Evolutionary conservation across 2,888 invertebrate species (phyloP).

Genomic region (Plebejus argus): DNA sequence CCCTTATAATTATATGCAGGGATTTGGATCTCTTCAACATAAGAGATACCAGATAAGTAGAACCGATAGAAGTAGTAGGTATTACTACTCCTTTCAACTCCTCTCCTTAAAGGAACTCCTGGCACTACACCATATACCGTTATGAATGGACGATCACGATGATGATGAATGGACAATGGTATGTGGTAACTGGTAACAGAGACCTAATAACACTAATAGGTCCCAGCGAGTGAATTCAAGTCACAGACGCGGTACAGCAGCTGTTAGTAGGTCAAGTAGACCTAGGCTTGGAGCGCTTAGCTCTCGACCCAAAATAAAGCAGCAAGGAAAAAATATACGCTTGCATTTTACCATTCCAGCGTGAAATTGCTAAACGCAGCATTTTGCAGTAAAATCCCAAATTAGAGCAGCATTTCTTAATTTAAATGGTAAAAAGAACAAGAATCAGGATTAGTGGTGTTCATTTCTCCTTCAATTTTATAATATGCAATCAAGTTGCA

Average conservation of each 20-base stretch:
- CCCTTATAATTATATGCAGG: no score
- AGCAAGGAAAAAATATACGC: background rate
- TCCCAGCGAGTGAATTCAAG: background rate
- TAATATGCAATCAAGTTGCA: background rate
- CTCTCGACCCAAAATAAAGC: slow-evolving; percentile 12
- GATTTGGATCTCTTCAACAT: no score
- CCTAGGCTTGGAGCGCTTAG: slow-evolving; percentile 6
- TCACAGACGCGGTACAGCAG: background rate
- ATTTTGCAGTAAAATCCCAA: background rate
- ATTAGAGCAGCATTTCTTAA: background rate
- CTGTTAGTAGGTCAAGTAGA: slow-evolving; percentile 5
- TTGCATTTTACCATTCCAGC: background rate
- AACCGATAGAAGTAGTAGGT: no score
- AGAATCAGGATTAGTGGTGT: background rate
- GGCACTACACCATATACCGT: background rate
- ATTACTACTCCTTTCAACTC: no score
- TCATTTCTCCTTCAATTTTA: background rate
- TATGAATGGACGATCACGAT: background rate
- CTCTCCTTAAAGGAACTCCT: no score
- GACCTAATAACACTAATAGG: background rate
- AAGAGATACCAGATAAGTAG: no score
- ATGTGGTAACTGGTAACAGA: slow-evolving; percentile 3
- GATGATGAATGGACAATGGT: background rate
- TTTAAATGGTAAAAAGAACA: background rate
- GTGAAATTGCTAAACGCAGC: background rate